Base-by-base conservation (phyloP, 2,797 vertebrate species). In the Manis crassicaudata region DNA sequence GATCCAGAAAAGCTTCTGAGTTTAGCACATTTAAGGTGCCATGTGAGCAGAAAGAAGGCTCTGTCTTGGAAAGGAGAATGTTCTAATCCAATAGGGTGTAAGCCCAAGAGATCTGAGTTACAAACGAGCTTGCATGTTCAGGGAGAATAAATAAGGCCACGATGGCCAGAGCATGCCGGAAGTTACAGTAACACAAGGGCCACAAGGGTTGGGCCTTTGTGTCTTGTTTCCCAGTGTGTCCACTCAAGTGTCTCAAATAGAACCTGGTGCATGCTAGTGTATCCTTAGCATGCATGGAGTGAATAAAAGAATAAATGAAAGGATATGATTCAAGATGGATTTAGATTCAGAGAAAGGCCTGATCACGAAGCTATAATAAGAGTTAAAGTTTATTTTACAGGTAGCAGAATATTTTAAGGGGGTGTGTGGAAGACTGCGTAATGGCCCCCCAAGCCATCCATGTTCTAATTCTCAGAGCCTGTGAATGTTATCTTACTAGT, bases 151-250 rank as follows among this genome's bases (percentile, higher is more conserved):
- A 56, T 7, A 35, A 27, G 35, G 16, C 40, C 16, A 1, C 7
- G 1, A 2, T n/a, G 35, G 11, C 11, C 1, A 0, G 5, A 9
- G 5, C 3, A 2, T 1, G 3, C 46, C 18, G 10, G 5, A 32
- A 82, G 29, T 7, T 32, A 2, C 4, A 1, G 2, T 10, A 2
- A 58, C 3, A 5, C 0, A 9, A 7, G 17, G 1, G 1, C 35
- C 21, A 0, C 0, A 1, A 25, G 37, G 14, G 17, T 27, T 11
- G 23, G 54, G 29, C 12, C 18, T 29, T 29, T 32, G 32, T 46
- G 18, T 67, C 89, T 32, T 60, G 4, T 40, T 79, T 12, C 2
- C 46, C 21, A 12, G 50, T 16, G 9, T n/a, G 13, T 7, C 54
- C 27, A 10, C 50, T 46, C 46, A 46, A 58, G 7, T 3, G 1